Evolutionary conservation across 2,797 vertebrate genomes (phyloP), one percentile per base, ranked within the genome.

Genomic region (Lagodon rhomboides): DNA sequence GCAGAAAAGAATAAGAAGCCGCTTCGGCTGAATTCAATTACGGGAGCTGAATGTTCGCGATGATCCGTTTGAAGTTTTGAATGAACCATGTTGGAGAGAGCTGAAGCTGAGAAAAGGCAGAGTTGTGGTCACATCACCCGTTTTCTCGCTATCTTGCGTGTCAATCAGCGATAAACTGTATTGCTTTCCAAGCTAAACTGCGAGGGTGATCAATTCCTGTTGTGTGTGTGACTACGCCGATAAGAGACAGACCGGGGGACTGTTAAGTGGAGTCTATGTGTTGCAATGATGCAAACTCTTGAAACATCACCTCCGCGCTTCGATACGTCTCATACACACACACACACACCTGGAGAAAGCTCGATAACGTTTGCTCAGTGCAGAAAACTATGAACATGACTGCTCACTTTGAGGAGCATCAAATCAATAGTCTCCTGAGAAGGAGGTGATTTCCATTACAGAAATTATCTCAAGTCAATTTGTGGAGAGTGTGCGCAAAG

Each of bases 261-360:
- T 44, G 30, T 56, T 66, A 73, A 72, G 66, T 65, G 47, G 8
- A 30, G 68, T 63, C 38, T 73, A 5, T 75, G 73, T 68, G 59
- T 84, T 80, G 34, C 69, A 77, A 68, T 84, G 80, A 87, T 74
- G 82, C 77, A 90, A 91, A 89, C 53, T 54, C 25, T 73, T 90
- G 87, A 88, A 91, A 91, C 80, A 46, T 68, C 59, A 68, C 73
- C 64, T 67, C 46, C 30, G 22, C 71, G 59, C 83, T 73, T 70
- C 61, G 59, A 44, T 72, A 81, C 30, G 55, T 67, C 59, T 22
- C 4, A 12, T 18, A 34, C 51, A 23, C 34, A 59, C 69, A 73
- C 34, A 67, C 25, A 18, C 25, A 17, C 25, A 78, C 25, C 12
- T 13, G 41, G 65, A 70, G 34, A 38, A 38, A 63, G 27, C 75